These are phyloP conservation scores for Elymnias hypermnestra DNA, from an alignment of 1,140 invertebrate species.

Conservation along the genomic window DNA sequence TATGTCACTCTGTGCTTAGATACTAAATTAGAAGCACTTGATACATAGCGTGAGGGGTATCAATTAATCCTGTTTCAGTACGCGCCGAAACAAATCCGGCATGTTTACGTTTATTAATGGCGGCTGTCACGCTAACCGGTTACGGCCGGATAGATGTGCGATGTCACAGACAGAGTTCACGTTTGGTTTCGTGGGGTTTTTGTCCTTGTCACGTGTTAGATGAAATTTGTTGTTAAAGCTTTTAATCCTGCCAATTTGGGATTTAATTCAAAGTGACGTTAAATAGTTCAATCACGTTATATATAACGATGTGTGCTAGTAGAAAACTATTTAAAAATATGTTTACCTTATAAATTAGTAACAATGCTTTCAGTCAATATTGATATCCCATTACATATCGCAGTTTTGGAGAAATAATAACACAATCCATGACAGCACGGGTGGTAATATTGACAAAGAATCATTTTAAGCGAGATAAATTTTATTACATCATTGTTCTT, in stretches of 20 bases:
- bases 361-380: no score
- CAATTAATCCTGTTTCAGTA: conserved; percentile 56
- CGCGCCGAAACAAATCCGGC: conserved; percentile 57
- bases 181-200: conserved; percentile 1
- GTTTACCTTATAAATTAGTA: no score
- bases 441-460: no score
- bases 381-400: no score
- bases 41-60: conserved; percentile 45
- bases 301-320: no score
- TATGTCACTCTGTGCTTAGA: conserved; percentile 14
- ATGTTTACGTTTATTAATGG: conserved; percentile 50
- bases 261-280: no score
- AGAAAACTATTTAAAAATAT: no score
- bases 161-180: neutral
- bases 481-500: no score
- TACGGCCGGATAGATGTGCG: conserved; percentile 32
- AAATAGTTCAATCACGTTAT: neutral
- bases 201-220: conserved; percentile 2
- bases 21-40: conserved; percentile 34
- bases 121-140: conserved; percentile 46
- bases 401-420: no score
- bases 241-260: neutral
- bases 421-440: no score
- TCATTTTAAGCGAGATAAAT: no score
- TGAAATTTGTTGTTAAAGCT: conserved; percentile 1